These are phyloP conservation scores for Sebastes oblongus DNA, from an alignment of 2,797 vertebrate genomes.

Conservation along the genomic window DNA sequence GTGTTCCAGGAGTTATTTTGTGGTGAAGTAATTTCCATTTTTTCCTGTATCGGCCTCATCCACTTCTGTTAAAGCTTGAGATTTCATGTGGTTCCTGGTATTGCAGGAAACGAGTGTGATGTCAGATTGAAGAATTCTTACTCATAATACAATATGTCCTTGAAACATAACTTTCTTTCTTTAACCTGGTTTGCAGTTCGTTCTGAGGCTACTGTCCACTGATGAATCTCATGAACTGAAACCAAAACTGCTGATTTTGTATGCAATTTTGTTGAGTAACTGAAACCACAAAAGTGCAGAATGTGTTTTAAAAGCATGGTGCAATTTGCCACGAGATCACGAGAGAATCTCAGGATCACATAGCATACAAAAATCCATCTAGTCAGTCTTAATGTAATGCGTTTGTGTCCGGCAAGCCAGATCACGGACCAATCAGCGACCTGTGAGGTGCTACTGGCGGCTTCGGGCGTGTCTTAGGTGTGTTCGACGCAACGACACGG, in stretches of 20 bases:
- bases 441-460: too few relatives aligned
- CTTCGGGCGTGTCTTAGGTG: not conserved
- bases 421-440: too few relatives aligned
- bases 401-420: too few relatives aligned
- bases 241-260: not conserved
- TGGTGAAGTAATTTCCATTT: conserved; percentile 19
- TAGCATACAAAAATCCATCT: too few relatives aligned
- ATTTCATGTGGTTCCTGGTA: conserved; percentile 14
- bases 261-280: too few relatives aligned
- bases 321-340: too few relatives aligned
- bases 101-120: conserved; percentile 1
- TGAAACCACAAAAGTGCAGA: not conserved
- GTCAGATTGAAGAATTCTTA: conserved; percentile 13
- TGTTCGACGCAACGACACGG: not conserved
- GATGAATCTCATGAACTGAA: not conserved
- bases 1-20: conserved; percentile 27
- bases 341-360: too few relatives aligned
- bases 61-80: conserved; percentile 14
- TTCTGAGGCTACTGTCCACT: not conserved
- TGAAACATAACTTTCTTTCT: not conserved
- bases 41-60: conserved; percentile 11
- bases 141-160: not conserved
- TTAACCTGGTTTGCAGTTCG: conserved; percentile 4
- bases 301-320: not conserved
- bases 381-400: too few relatives aligned